Conservation (phyloP, 2,797 vertebrate species). For the Ispidina picta region DNA sequence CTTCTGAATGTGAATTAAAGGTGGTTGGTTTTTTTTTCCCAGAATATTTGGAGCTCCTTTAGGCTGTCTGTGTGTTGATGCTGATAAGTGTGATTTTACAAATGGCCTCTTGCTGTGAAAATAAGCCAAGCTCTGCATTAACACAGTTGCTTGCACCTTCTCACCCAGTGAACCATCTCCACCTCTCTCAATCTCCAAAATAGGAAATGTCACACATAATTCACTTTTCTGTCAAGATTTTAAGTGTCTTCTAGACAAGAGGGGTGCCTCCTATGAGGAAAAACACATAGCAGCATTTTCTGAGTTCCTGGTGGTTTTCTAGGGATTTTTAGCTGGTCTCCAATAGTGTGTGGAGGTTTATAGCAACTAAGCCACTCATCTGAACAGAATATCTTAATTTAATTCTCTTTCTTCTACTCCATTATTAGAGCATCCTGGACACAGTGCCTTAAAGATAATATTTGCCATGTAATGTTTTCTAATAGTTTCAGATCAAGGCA, state of each 20-base stretch:
- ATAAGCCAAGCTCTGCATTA: background rate
- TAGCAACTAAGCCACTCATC: background rate
- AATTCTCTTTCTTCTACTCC: background rate
- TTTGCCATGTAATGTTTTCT: background rate
- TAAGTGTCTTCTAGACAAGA: background rate
- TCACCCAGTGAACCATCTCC: background rate
- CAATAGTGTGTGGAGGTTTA: background rate
- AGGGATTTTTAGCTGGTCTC: background rate
- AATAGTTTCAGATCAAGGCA: background rate
- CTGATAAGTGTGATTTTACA: background rate
- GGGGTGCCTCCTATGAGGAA: background rate
- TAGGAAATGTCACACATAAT: background rate
- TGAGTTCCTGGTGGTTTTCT: background rate
- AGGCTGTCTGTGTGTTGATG: background rate
- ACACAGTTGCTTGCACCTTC: background rate
- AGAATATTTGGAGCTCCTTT: background rate
- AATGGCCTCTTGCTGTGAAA: background rate
- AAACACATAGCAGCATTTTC: background rate
- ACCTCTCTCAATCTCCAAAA: background rate
- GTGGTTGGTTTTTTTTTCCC: rapidly evolving
- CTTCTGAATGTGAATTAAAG: background rate
- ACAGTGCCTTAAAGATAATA: background rate
- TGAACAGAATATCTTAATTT: background rate
- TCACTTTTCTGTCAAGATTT: background rate
- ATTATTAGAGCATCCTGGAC: background rate